Evolutionary conservation across 1,140 invertebrate genomes (phyloP), one percentile per base, ranked within the genome.

Genomic region (Leptopilina clavipes): DNA sequence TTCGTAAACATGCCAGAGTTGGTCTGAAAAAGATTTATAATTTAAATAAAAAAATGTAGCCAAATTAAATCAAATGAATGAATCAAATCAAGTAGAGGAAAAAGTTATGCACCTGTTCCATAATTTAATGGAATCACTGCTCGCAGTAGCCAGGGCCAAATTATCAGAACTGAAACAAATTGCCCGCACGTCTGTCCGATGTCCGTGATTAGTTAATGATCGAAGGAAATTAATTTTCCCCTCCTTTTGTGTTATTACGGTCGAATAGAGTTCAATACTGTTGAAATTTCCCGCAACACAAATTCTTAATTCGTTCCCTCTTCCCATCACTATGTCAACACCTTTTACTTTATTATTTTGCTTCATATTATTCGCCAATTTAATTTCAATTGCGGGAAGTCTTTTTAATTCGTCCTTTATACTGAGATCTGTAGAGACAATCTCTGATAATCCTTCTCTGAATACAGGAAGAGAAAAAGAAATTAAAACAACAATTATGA

Each of bases 81-180:
- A n/a, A n/a, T n/a, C n/a, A n/a, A n/a, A n/a, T n/a, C n/a, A n/a
- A n/a, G n/a, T n/a, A n/a, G n/a, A n/a, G 22, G 31, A 52, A 22
- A 22, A 76, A 43, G 31, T 54, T 19, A 73, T 18, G 3, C 90
- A 96, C 93, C 97, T 94, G 86, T 97, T 98, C 98, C 98, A 99
- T 52, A 99, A 91, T 92, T 99, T 99, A 6, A 98, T 90, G 19
- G 94, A 94, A 82, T 98, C 97, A 5, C 92, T 93, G 85, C 97
- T 95, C 0, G 94, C 97, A 0, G 97, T 96, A 17, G 96, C 92
- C 79, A 98, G 93, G 6, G 95, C 95, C 52, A 96, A 91, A 86
- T 95, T 96, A 88, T 99, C 98, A 19, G 96, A 97, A 86, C 96
- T 98, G 84, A 99, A 98, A 71, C 94, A 93, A 14, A 99, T 90